Evolutionary conservation across 2,113 vertebrate species (phyloP).

Genomic region (Phyllopteryx taeniolatus): DNA sequence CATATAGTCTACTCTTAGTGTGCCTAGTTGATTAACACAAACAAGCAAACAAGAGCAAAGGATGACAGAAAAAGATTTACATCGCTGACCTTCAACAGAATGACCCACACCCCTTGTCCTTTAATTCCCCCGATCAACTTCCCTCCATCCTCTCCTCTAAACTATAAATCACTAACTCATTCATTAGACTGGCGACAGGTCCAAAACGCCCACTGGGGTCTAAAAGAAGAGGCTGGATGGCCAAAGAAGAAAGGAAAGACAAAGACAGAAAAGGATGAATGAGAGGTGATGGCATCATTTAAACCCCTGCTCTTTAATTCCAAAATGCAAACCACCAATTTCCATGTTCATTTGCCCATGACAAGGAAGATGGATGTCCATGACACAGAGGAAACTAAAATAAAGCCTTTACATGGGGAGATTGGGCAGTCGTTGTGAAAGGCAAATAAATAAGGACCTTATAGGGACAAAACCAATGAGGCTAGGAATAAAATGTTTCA

Average conservation of each 20-base stretch:
- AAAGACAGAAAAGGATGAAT: constrained; percentile 27
- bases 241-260: constrained; percentile 17
- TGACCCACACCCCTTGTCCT: constrained; percentile 39
- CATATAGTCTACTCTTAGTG: not conserved
- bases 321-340: constrained; percentile 67
- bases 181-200: constrained; percentile 67
- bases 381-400: constrained; percentile 43
- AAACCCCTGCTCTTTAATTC: constrained; percentile 22
- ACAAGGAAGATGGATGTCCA: constrained; percentile 68
- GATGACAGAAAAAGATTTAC: constrained; percentile 48
- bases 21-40: not conserved
- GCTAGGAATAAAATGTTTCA: not conserved
- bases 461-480: not conserved
- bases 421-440: constrained; percentile 1
- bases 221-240: constrained; percentile 29
- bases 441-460: constrained; percentile 9
- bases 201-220: constrained; percentile 54
- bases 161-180: constrained; percentile 75
- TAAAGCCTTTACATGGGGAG: constrained; percentile 40
- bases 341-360: constrained; percentile 72
- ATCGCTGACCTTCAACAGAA: constrained; percentile 47
- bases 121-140: constrained; percentile 14
- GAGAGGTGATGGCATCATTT: constrained; percentile 32
- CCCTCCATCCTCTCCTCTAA: constrained; percentile 12
- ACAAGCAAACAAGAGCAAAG: constrained; percentile 22